phyloP scores from a whole-genome alignment of 30 jellyfish, hydroid and myxozoan genomes.

The Pseudorhiza aurosa region DNA sequence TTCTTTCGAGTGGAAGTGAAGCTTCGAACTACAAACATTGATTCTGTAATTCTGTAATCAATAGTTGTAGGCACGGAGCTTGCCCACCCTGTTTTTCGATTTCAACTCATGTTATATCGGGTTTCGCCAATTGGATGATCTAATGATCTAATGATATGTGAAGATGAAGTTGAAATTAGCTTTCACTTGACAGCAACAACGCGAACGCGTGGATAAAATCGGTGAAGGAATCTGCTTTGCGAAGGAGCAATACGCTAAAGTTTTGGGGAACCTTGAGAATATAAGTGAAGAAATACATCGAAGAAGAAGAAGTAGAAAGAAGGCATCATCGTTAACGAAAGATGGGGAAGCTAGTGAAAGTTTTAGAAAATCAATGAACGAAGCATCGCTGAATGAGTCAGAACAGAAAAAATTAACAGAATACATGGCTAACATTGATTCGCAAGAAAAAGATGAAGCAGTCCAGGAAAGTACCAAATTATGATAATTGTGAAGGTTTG shows the following conservation, averaged over 20 bases:
- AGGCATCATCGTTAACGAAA: neutral
- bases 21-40: too few relatives aligned
- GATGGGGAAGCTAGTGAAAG: neutral
- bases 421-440: constrained; percentile 9
- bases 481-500: too few relatives aligned
- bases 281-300: constrained; percentile 93
- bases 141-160: neutral
- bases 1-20: too few relatives aligned
- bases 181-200: constrained; percentile 66
- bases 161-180: neutral
- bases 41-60: too few relatives aligned
- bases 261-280: constrained; percentile 71
- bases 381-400: constrained; percentile 43
- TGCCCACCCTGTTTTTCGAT: too few relatives aligned
- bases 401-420: constrained; percentile 32
- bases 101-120: too few relatives aligned
- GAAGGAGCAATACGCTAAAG: constrained; percentile 72
- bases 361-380: constrained; percentile 48
- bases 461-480: too few relatives aligned
- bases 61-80: too few relatives aligned
- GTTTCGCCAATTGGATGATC: too few relatives aligned
- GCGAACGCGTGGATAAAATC: constrained; percentile 74
- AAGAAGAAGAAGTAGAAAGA: constrained; percentile 37
- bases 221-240: constrained; percentile 77
- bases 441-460: too few relatives aligned